Evolutionary conservation across 2,113 vertebrate species (phyloP), one percentile per base, ranked within the genome.

Genomic region (Percopsis transmontana): DNA sequence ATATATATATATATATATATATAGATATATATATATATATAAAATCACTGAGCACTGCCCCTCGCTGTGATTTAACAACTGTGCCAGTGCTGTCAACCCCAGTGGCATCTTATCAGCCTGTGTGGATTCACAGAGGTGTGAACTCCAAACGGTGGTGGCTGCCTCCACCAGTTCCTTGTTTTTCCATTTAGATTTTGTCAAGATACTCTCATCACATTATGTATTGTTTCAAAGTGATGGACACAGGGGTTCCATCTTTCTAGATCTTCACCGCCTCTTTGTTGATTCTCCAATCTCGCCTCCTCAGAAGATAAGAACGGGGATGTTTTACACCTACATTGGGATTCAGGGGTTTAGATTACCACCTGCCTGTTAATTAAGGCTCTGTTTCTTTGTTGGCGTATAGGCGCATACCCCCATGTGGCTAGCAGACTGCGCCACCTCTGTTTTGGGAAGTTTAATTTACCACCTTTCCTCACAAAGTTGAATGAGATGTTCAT

Each of bases 141-240:
- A 66, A 24, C 67, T 67, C 73, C 72, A 70, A 83, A 66, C 79
- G 66, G 38, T 61, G 55, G 67, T 58, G 23, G 75, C 45, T 64
- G 69, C 77, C 65, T 77, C 76, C 68, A 58, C 77, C 79, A 58
- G 47, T 72, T 56, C 62, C 80, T 84, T 73, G 78, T 81, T 88
- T 76, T 83, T 91, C 85, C 77, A 93, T 92, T 92, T 91, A 92
- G 92, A 92, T 93, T 79, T 91, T 89, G 88, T 92, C 90, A 90
- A 92, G 90, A 92, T 92, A 90, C 72, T 76, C 86, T 84, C 74
- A 70, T 83, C 84, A 80, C 84, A 74, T 81, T 77, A 66, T 81
- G 83, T 72, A 85, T 85, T 87, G 85, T 87, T 88, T 88, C 68
- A 63, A 69, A 69, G 69, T 84, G 80, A 82, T 70, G 68, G 57